Evolutionary conservation across 2,113 vertebrate species (phyloP).

Genomic region (Gorsachius goisagi): DNA sequence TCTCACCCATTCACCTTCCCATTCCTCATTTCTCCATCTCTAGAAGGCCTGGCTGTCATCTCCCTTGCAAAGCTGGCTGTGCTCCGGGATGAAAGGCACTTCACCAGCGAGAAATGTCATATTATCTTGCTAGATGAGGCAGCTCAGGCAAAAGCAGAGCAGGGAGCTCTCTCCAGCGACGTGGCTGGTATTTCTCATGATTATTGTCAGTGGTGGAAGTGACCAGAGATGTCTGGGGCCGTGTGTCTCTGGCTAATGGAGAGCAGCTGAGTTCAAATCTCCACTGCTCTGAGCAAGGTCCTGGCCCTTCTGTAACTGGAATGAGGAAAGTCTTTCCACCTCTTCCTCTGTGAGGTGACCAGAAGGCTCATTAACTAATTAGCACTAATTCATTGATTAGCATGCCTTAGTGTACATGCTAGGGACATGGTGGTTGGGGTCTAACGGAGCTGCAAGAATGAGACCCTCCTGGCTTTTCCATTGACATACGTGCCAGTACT

Average conservation of each 20-base stretch:
- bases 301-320: not conserved
- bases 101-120: not conserved
- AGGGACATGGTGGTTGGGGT: not conserved
- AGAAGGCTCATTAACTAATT: not conserved
- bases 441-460: not conserved
- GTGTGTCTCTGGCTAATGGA: not conserved
- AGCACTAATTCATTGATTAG: not conserved
- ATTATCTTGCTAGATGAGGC: not conserved
- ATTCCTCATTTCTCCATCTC: not conserved
- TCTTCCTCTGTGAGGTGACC: not conserved
- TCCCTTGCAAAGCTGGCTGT: not conserved
- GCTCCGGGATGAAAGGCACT: not conserved
- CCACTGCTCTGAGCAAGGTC: not conserved
- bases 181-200: not conserved
- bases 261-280: not conserved
- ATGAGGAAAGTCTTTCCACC: not conserved
- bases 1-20: not conserved
- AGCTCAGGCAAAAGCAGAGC: not conserved
- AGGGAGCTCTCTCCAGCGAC: not conserved
- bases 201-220: not conserved
- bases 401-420: not conserved
- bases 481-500: rapidly evolving
- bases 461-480: not conserved
- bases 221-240: not conserved
- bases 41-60: not conserved